Evolutionary conservation across 1,140 invertebrate genomes (phyloP), one percentile per base, ranked within the genome.

Genomic region (Danaus melanippus): DNA sequence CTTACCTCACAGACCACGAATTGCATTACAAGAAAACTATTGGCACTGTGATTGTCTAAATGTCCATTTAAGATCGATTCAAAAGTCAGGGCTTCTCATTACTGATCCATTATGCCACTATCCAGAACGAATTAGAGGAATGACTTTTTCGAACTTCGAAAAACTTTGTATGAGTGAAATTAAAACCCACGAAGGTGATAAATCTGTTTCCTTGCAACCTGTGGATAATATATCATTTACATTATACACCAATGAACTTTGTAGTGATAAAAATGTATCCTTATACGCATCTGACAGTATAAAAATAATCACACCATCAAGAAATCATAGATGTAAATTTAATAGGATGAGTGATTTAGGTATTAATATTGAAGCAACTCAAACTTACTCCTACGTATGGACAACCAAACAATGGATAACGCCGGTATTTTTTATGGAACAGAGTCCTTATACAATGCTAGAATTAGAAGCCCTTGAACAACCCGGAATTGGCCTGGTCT

Each of bases 31-130:
- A 15, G 56, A 76, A 43, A 86, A 86, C 56, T 58, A 56, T 9
- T 86, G 77, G 81, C 10, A 70, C 10, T 86, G 84, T 60, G 53
- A 70, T 56, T 86, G 83, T 57, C 59, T 49, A 8, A 49, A 47
- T 12, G 50, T 56, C 10, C 69, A 79, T 51, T 62, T 86, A 9
- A 69, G 69, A 52, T 42, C 32, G 9, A 56, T 85, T 51, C 42
- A 53, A 0, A 47, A 8, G 0, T 57, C 60, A 9, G 68, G 54
- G 8, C 12, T 79, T 8, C 46, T 86, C 11, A 56, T 74, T 7
- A 63, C 72, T 2, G 74, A 82, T 53, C 76, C 79, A 1, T 46
- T 55, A 40, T 86, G 84, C 52, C 15, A 59, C 8, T 59, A 56
- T 52, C 81, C 84, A n/a, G 46, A 60, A n/a, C 40, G 58, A 10